Evolutionary conservation across 2,888 invertebrate species (phyloP), one percentile per base, ranked within the genome.

Genomic region (Atethmia centrago): DNA sequence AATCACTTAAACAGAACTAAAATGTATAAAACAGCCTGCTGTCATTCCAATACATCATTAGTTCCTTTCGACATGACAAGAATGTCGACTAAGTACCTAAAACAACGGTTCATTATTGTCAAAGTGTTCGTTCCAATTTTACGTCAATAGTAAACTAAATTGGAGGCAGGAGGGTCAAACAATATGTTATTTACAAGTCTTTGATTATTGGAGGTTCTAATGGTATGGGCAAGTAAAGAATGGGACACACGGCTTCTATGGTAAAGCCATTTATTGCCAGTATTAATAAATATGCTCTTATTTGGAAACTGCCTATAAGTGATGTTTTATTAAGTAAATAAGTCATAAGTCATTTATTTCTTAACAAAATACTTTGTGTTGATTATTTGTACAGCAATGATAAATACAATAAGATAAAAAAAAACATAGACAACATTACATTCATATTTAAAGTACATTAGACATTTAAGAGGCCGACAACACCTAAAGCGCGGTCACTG

Each of bases 121-220:
- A 80, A 84, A 84, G 73, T 21, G 55, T 31, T n/a, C 51, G 19
- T 3, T 36, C 64, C 77, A 77, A 85, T 77, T 79, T 77, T 63
- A 63, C 19, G 45, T 61, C 75, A 71, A 71, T 51, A 45, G 56
- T 59, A 31, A 55, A 40, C 42, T 63, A 61, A 36, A 67, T 71
- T 53, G 42, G 16, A 2, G n/a, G 21, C 59, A 53, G n/a, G 53
- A 62, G 66, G 61, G 74, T 56, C 64, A 71, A 68, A 78, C 67
- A 70, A 74, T 61, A 31, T 49, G 56, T 69, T 42, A 69, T 74
- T 81, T 45, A 78, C 81, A 68, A 9, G 28, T 25, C 12, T 3
- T 0, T 68, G 64, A 10, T 78, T 74, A 65, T 80, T 74, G 53
- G 40, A 21, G 28, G 40, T 10, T 2, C 40, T 64, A 77, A 77